Evolutionary conservation across 2,113 vertebrate genomes (phyloP).

Genomic region (Tichodroma muraria): DNA sequence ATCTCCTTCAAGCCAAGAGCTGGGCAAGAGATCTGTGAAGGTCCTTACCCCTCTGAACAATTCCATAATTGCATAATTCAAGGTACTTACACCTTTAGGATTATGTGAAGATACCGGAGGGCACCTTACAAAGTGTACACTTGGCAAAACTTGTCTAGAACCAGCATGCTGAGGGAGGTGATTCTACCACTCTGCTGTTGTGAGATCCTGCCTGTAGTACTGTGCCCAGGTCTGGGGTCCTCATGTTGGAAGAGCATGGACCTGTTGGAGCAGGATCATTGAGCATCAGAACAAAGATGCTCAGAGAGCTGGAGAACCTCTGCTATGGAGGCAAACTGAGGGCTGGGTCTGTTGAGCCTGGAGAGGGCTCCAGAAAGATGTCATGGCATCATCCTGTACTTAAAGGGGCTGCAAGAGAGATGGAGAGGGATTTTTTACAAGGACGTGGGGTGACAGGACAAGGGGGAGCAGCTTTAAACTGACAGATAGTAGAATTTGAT

Average conservation of each 20-base stretch:
- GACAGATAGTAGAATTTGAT: neutral
- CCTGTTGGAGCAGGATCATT: neutral
- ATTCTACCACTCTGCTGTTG: neutral
- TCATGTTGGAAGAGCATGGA: neutral
- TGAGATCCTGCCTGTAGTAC: neutral
- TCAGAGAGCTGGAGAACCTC: neutral
- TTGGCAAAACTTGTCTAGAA: neutral
- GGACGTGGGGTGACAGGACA: neutral
- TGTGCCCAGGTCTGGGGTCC: neutral
- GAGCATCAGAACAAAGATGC: neutral
- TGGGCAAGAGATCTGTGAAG: neutral
- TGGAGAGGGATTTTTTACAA: neutral
- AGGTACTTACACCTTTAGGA: neutral
- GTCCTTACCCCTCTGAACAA: neutral
- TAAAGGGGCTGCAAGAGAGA: neutral
- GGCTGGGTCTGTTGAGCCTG: neutral
- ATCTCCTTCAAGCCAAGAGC: neutral
- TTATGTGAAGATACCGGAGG: neutral
- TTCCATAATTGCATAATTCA: neutral
- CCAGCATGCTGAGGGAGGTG: neutral
- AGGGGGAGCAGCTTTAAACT: neutral
- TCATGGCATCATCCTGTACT: neutral
- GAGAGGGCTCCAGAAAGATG: neutral
- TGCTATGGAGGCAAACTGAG: neutral
- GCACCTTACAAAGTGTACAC: neutral